Base-by-base conservation (phyloP, 2,888 invertebrate genomes). In the Erebia aethiops region DNA sequence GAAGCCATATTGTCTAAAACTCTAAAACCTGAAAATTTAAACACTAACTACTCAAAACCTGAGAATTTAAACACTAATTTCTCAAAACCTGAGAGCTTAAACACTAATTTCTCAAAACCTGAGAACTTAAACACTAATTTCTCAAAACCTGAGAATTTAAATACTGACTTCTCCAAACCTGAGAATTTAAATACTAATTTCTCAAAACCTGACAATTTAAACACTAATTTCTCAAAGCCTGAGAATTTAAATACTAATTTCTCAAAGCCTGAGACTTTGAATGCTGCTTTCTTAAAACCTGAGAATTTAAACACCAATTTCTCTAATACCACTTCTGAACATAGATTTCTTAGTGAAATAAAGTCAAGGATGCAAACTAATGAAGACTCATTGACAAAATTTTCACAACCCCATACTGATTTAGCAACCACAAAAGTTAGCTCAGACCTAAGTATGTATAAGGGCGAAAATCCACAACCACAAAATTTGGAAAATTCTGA, bases 21-120 rank as follows among this genome's bases (percentile, higher is more conserved):
- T 61, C 67, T 52, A 52, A 67, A 67, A 43, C 14, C 60, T 14
- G 67, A 67, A 41, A 67, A 35, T 41, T 41, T 57, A 21, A 66
- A 66, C 21, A 18, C 65, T 21, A 56, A 43, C 43, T 65, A 16
- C 18, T 46, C 46, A 21, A 57, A 57, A n/a, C 51, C 51, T 51
- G 51, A 51, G 4, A 51, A 51, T 51, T 51, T 57, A 18, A 66
- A 66, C 14, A 14, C 56, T 21, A 46, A 43, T 57, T 66, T 43
- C 26, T 57, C 57, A n/a, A 57, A 57, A 52, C 51, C 51, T 52
- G 51, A 52, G n/a, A 52, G 16, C 18, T 51, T 57, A 8, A 67
- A 67, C 11, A 21, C 57, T 16, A 46, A 21, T 66, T 66, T 46
- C 49, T 58, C 58, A n/a, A 58, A 58, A 16, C 16, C 52, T 18